A percentile compares a stretch with the other conserved stretches of the same genome.
These are phyloP conservation scores for Monarcha castaneiventris DNA, from an alignment of 2,113 vertebrate genomes.

Conservation along the genomic window DNA sequence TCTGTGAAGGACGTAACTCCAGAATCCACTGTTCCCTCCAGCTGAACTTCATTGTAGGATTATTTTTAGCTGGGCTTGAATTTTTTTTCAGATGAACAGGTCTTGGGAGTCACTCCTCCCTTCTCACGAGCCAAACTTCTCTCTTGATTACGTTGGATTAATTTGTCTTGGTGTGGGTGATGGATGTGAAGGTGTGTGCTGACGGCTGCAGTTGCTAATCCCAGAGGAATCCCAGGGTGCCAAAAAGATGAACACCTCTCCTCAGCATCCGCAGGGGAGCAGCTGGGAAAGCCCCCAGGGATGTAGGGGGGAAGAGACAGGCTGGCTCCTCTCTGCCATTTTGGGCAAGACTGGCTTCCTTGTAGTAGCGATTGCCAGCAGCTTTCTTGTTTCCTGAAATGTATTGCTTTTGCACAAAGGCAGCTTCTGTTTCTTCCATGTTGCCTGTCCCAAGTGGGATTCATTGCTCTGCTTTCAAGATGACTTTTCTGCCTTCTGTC, in stretches of 20 bases:
- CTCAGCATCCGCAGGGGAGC: neutral
- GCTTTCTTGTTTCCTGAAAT: neutral
- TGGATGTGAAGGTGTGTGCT: neutral
- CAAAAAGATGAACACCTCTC: neutral
- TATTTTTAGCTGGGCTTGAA: conserved; percentile 6
- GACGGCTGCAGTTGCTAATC: neutral
- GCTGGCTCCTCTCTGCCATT: neutral
- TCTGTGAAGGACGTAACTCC: neutral
- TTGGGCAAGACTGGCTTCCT: neutral
- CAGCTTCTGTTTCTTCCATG: neutral
- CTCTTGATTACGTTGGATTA: neutral
- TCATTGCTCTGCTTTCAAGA: neutral
- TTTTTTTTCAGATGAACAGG: conserved; percentile 30
- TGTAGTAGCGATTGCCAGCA: neutral
- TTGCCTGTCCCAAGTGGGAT: neutral
- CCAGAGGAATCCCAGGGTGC: neutral
- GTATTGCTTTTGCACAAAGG: neutral
- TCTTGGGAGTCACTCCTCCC: neutral
- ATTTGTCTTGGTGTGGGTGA: neutral
- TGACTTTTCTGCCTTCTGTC: neutral
- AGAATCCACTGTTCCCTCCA: neutral
- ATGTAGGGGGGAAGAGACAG: neutral
- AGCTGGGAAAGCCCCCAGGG: neutral
- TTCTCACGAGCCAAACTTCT: neutral
- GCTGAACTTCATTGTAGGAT: neutral